Evolutionary conservation across 2,113 vertebrate genomes (phyloP), one percentile per base, ranked within the genome.

Genomic region (Charadrius vociferus): DNA sequence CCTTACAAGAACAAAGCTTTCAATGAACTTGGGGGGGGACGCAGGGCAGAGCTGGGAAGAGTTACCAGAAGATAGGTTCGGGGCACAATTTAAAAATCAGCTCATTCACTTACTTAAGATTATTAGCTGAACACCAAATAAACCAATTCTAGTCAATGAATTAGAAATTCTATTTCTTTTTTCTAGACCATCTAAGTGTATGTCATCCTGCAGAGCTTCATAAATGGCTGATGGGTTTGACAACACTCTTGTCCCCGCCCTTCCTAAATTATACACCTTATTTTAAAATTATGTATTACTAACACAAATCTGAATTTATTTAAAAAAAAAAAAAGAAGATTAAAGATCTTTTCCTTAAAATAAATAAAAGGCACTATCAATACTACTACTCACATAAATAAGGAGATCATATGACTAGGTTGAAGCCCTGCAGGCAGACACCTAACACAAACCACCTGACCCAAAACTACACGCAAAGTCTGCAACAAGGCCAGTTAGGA

Each of bases 1-100:
- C 19, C 50, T 68, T 87, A 5, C 37, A 86, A 70, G 41, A 89
- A 71, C 15, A 73, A 85, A 87, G 7, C 17, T 70, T 72, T 70
- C 27, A 78, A 16, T 16, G 9, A 87, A 8, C 1, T 6, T 63
- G 11, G 16, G 4, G 2, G 2, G 1, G 2, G 17, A 16, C n/a
- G n/a, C n/a, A n/a, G 9, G 1, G 12, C 14, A 13, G 5, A 14
- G 9, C 4, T 12, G 7, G 36, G 24, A 77, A 68, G 7, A n/a
- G 7, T 11, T 61, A 9, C 13, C 53, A 86, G n/a, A 79, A 10
- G 19, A 71, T 0, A 56, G 24, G 27, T 72, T 86, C 45, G 52
- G 49, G 39, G 91, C 20, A 73, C 68, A 73, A 66, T 62, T 52
- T 52, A 43, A 16, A 83, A 73, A 18, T 56, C 34, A 65, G 30